Percentiles rank a stretch among this genome's conserved stretches.
Conservation (phyloP, 2,113 vertebrate species). For the Anguilla japonica region DNA sequence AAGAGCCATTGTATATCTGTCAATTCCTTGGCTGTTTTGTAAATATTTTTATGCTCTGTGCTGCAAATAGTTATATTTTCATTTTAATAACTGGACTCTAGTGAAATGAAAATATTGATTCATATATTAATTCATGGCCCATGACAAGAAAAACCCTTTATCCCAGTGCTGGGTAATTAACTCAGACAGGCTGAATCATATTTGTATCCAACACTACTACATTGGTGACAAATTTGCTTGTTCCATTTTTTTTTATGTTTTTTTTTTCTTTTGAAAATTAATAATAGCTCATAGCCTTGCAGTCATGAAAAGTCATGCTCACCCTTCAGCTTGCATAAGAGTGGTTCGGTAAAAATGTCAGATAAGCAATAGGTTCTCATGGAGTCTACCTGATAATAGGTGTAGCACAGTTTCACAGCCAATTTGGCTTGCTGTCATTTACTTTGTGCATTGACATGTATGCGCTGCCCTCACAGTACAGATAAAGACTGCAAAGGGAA, state of each 20-base stretch:
- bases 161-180: background rate
- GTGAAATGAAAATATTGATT: no score
- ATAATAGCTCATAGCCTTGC: background rate
- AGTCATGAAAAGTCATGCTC: background rate
- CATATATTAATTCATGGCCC: no score
- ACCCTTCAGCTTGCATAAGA: background rate
- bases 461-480: background rate
- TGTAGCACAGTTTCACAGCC: background rate
- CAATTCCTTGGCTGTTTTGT: background rate
- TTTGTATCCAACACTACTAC: background rate
- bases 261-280: background rate
- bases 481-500: background rate
- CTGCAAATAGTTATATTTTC: no score
- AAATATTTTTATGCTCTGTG: no score
- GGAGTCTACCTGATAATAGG: background rate
- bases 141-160: background rate
- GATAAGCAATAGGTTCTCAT: background rate
- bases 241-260: background rate
- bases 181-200: no score
- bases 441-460: slow-evolving; percentile 3
- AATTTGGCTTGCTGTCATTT: background rate
- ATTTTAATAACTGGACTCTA: no score
- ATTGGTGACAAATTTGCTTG: background rate
- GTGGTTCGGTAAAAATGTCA: background rate
- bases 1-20: background rate